Percentiles rank a stretch among this genome's conserved stretches.
These are phyloP conservation scores for Lobophora halterata DNA, from an alignment of 2,888 invertebrate genomes.

Conservation along the genomic window DNA sequence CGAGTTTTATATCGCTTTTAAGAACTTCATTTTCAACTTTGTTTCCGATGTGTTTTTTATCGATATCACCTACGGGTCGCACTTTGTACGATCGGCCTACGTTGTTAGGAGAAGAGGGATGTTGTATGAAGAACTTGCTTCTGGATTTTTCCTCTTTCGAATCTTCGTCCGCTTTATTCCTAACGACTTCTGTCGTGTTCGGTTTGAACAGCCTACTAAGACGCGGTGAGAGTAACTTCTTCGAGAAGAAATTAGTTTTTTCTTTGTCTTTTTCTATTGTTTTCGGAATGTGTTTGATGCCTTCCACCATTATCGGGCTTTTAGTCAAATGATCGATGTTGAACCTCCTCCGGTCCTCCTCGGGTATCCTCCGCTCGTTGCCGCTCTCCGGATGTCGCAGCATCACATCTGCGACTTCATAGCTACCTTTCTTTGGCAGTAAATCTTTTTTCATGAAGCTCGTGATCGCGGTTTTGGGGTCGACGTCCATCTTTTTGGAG, in stretches of 20 bases:
- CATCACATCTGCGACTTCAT: conserved; percentile 54
- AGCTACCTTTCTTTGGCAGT: conserved; percentile 52
- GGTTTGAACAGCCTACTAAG: conserved; percentile 66
- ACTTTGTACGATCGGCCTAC: conserved; percentile 52
- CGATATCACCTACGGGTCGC: conserved; percentile 40
- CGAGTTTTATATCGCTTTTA: conserved; percentile 64
- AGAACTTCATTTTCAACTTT: conserved; percentile 44
- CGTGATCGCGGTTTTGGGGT: conserved; percentile 42
- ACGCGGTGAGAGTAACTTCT: conserved; percentile 69
- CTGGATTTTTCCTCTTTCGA: conserved; percentile 58
- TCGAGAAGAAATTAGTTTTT: conserved; percentile 61
- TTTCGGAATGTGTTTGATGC: conserved; percentile 52
- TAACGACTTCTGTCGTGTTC: conserved; percentile 48
- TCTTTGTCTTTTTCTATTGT: conserved; percentile 43
- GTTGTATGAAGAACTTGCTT: conserved; percentile 69
- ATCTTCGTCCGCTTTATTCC: conserved; percentile 43
- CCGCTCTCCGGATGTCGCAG: conserved; percentile 41
- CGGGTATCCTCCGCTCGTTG: conserved; percentile 47
- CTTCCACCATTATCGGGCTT: conserved; percentile 47
- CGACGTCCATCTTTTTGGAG: conserved; percentile 47
- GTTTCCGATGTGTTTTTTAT: conserved; percentile 20
- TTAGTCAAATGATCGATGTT: conserved; percentile 55
- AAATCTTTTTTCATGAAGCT: conserved; percentile 49
- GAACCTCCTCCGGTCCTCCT: conserved; percentile 51
- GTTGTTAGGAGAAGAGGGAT: conserved; percentile 54